phyloP scores from a whole-genome alignment of 2,888 invertebrate species.

The Drosophila colorata region DNA sequence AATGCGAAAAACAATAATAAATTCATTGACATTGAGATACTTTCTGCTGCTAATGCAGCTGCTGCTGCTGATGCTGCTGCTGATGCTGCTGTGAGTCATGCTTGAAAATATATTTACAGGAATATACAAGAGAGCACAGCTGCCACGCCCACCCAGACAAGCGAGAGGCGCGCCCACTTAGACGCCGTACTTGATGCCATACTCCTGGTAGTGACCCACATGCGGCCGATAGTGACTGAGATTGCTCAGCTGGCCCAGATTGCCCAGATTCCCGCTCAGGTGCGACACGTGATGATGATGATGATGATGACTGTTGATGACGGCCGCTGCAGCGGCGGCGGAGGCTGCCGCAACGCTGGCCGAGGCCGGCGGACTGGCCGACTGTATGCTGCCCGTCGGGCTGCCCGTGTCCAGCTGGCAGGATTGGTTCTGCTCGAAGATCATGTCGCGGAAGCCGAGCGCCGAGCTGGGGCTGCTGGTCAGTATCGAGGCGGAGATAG shows the following conservation, averaged over 20 bases:
- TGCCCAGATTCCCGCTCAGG: constrained; percentile 83
- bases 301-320: constrained; percentile 82
- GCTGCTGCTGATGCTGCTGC: constrained; percentile 5
- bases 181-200: constrained; percentile 85
- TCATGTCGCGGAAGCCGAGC: constrained; percentile 84
- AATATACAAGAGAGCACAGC: constrained; percentile 77
- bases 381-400: constrained; percentile 85
- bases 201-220: constrained; percentile 85
- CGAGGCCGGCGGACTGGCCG: constrained; percentile 84
- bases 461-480: constrained; percentile 79
- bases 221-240: constrained; percentile 85
- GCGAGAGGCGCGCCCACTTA: constrained; percentile 50
- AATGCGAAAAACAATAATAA: constrained; percentile 30
- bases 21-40: constrained; percentile 60
- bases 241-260: constrained; percentile 84
- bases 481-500: constrained; percentile 55
- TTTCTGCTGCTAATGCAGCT: constrained; percentile 26
- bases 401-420: constrained; percentile 85
- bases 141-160: constrained; percentile 26
- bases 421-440: constrained; percentile 85
- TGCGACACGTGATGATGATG: constrained; percentile 82
- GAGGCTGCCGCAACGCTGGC: constrained; percentile 74
- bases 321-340: constrained; percentile 78
- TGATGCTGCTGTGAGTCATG: constrained; percentile 61
- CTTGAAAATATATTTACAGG: constrained; percentile 72